phyloP scores from a whole-genome alignment of 2,797 vertebrate genomes.

The Danio albolineatus region DNA sequence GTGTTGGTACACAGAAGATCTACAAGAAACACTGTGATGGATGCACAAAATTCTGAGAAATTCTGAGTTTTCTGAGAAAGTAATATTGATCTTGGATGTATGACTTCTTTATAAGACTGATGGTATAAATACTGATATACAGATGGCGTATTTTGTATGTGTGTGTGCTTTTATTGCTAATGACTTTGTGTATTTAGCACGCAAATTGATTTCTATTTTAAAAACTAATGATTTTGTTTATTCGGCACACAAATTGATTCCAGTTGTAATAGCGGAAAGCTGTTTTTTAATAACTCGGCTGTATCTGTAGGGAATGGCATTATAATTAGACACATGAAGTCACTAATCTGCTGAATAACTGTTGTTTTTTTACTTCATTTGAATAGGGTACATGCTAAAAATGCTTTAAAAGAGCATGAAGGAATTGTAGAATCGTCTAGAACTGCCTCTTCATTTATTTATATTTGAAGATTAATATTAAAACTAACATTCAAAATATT shows the following conservation, averaged over 20 bases:
- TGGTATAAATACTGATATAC: background rate
- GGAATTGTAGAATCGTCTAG: too few species aligned
- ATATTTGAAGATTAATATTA: too few species aligned
- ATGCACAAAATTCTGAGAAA: constrained; percentile 40
- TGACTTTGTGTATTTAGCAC: too few species aligned
- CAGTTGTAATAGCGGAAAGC: background rate
- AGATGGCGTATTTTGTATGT: background rate
- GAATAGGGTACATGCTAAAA: background rate
- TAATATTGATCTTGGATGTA: background rate
- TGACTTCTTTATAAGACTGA: background rate
- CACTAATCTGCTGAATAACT: background rate
- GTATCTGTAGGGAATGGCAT: constrained; percentile 6
- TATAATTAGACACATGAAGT: background rate
- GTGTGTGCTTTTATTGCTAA: too few species aligned
- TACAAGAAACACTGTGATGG: constrained; percentile 24
- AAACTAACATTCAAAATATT: background rate
- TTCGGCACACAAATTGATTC: background rate
- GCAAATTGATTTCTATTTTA: background rate
- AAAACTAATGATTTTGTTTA: background rate
- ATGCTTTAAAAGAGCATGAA: background rate
- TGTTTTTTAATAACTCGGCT: background rate
- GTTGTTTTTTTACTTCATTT: background rate
- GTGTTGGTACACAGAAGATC: constrained; percentile 24
- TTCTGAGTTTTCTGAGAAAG: background rate
- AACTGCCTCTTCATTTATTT: too few species aligned